A percentile compares a stretch with the other conserved stretches of the same genome.
Evolutionary conservation across 2,113 vertebrate species (phyloP).

Genomic region (Centropus bengalensis): DNA sequence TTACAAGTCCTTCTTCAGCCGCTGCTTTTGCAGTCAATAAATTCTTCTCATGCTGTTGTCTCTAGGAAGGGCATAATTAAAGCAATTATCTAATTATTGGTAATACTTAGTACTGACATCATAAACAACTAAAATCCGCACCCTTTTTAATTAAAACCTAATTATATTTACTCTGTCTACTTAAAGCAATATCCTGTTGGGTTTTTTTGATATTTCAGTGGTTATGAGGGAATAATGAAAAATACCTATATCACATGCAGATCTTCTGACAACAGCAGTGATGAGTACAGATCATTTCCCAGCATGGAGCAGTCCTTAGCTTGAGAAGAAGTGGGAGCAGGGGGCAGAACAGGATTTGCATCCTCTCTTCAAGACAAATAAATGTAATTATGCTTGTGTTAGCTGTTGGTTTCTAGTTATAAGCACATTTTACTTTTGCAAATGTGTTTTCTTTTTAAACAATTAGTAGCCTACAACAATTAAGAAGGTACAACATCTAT

Average conservation of each 20-base stretch:
- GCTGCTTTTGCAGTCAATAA: neutral
- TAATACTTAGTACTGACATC: neutral
- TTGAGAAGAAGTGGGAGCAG: neutral
- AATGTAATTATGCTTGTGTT: neutral
- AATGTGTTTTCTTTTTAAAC: neutral
- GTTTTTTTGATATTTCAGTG: neutral
- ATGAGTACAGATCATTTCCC: neutral
- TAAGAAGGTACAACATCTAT: neutral
- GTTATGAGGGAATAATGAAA: neutral
- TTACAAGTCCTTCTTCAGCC: neutral
- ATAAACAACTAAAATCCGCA: neutral
- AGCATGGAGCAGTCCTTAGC: neutral
- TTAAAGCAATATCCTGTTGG: slow-evolving; percentile 1
- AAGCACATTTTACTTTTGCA: neutral
- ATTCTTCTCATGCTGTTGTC: neutral
- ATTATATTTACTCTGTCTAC: slow-evolving; percentile 20
- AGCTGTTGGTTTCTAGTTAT: neutral
- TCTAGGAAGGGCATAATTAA: slow-evolving; percentile 11
- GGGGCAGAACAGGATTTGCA: neutral
- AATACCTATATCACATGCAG: neutral
- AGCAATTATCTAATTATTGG: neutral
- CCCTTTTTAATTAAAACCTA: slow-evolving; percentile 20
- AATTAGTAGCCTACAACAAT: neutral
- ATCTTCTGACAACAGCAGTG: neutral
- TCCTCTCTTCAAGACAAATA: neutral